A percentile compares a stretch with the other conserved stretches of the same genome.
These are phyloP conservation scores for Siniperca scherzeri DNA, from an alignment of 2,797 vertebrate species.

Conservation along the genomic window DNA sequence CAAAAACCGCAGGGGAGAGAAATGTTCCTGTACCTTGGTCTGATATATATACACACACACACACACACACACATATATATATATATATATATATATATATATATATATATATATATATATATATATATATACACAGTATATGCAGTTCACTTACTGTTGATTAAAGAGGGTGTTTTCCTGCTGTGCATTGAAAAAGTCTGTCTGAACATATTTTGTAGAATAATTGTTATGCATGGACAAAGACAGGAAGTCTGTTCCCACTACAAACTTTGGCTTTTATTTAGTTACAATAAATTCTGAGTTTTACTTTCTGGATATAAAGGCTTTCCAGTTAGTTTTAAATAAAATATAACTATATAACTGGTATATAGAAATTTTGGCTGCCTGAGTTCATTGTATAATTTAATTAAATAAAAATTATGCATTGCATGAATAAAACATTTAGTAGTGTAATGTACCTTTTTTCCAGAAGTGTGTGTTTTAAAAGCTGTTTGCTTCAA, in stretches of 20 bases:
- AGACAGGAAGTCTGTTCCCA: background rate
- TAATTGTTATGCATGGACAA: background rate
- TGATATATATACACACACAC: constrained; percentile 12
- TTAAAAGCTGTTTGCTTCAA: background rate
- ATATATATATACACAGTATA: too few relatives aligned
- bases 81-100: too few relatives aligned
- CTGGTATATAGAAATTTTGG: rapidly evolving
- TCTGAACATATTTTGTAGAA: background rate
- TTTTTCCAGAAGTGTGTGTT: background rate
- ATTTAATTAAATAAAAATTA: background rate
- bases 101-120: background rate
- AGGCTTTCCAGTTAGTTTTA: background rate
- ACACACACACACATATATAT: too few relatives aligned
- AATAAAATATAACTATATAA: background rate
- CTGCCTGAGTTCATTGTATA: background rate
- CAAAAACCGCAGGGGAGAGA: constrained; percentile 7
- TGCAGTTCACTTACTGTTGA: background rate
- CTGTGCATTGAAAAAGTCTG: background rate
- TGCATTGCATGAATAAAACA: background rate
- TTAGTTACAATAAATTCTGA: background rate
- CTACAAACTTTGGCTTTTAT: background rate
- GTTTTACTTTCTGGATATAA: background rate
- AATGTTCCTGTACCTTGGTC: constrained; percentile 4
- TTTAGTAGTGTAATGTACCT: background rate
- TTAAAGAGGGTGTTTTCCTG: background rate